Conservation (phyloP, 2,113 vertebrate genomes). For the Mormyrus iriodes region DNA sequence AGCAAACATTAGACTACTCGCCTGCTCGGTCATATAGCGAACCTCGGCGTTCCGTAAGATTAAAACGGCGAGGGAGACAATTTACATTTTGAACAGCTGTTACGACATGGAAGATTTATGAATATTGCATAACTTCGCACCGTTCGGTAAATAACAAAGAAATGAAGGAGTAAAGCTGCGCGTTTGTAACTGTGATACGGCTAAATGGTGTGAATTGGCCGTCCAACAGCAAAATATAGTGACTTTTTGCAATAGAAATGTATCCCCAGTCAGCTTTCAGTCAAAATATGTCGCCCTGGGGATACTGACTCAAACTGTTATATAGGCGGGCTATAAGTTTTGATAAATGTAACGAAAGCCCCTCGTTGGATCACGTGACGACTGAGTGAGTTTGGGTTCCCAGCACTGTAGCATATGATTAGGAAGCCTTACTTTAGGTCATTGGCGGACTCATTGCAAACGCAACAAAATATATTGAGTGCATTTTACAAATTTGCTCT, state of each 20-base stretch:
- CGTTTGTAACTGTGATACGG: background rate
- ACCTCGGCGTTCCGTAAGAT: background rate
- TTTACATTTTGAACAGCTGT: conserved; percentile 14
- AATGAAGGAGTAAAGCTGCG: background rate
- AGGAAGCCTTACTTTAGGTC: background rate
- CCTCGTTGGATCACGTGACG: background rate
- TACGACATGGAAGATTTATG: conserved; percentile 8
- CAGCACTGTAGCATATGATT: background rate
- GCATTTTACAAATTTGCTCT: background rate
- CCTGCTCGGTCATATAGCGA: conserved; percentile 2
- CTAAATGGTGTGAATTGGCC: background rate
- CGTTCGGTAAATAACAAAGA: conserved; percentile 12
- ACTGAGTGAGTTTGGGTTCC: background rate
- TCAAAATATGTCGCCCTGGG: background rate
- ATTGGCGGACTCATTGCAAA: background rate
- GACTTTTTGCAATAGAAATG: background rate
- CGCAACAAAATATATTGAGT: background rate
- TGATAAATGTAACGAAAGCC: background rate
- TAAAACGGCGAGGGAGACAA: background rate
- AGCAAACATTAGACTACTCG: background rate
- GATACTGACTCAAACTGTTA: background rate
- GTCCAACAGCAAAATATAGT: background rate
- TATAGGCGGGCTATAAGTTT: background rate
- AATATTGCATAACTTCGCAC: conserved; percentile 18
- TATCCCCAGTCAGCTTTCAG: background rate